These are phyloP conservation scores for Drosophila cardini DNA, from an alignment of 1,140 invertebrate genomes.

Conservation along the genomic window DNA sequence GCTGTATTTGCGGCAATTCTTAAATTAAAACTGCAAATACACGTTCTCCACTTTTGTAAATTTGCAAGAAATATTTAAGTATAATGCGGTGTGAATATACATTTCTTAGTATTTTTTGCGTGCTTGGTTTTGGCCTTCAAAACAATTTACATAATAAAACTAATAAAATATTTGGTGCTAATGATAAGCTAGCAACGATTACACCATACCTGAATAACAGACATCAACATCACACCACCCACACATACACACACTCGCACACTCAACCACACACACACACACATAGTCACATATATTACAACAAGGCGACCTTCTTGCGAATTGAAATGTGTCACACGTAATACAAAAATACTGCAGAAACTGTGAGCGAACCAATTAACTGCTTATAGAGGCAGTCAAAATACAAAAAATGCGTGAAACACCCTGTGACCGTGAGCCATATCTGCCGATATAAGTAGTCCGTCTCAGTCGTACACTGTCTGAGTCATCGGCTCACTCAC, in stretches of 20 bases:
- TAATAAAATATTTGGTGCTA: constrained; percentile 47
- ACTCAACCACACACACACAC: constrained; percentile 14
- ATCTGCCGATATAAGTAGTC: neutral
- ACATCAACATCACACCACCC: constrained; percentile 16
- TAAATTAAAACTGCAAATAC: constrained; percentile 40
- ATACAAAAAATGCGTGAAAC: constrained; percentile 22
- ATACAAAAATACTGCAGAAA: constrained; percentile 27
- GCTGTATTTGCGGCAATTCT: constrained; percentile 40
- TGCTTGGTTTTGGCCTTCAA: constrained; percentile 46
- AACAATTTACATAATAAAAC: constrained; percentile 57
- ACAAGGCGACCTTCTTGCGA: constrained; percentile 37
- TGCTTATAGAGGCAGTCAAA: constrained; percentile 16
- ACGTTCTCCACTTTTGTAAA: constrained; percentile 14
- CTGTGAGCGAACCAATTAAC: constrained; percentile 12
- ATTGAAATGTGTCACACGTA: constrained; percentile 51
- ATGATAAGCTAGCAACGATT: constrained; percentile 40
- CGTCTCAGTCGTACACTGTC: neutral
- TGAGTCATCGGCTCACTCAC: constrained; percentile 29
- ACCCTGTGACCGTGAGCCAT: constrained; percentile 45
- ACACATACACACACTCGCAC: constrained; percentile 6
- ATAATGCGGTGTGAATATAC: neutral
- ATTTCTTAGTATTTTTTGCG: constrained; percentile 42
- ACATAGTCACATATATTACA: too few relatives aligned
- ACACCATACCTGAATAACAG: neutral
- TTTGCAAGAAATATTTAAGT: constrained; percentile 10